A percentile compares a stretch with the other conserved stretches of the same genome.
phyloP scores from a whole-genome alignment of 2,888 invertebrate genomes.

The Mythimna lalbum region DNA sequence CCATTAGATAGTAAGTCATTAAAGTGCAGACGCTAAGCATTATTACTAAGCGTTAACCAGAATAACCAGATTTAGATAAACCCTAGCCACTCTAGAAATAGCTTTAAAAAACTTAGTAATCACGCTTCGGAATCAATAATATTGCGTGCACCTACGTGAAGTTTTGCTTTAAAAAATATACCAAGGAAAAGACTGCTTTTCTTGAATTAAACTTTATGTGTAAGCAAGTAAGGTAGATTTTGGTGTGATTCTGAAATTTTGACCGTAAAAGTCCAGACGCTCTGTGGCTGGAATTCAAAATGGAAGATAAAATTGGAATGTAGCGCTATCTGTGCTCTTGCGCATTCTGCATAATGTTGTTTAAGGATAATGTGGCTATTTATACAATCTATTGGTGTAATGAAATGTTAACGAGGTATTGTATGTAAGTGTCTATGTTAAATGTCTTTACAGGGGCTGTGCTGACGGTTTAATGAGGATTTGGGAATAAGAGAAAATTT shows the following conservation, averaged over 20 bases:
- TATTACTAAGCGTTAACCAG: conserved; percentile 39
- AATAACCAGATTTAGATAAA: conserved; percentile 47
- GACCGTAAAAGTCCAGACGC: conserved; percentile 63
- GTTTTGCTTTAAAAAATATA: conserved; percentile 43
- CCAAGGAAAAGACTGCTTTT: not conserved
- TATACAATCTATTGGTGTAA: conserved; percentile 47
- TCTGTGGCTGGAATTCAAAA: conserved; percentile 66
- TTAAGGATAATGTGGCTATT: conserved; percentile 56
- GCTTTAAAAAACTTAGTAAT: conserved; percentile 36
- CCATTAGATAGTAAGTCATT: conserved; percentile 5
- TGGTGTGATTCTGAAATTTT: conserved; percentile 19
- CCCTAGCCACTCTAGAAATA: conserved; percentile 34
- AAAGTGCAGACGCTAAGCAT: conserved; percentile 14
- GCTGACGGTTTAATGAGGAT: conserved; percentile 5
- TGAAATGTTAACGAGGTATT: conserved; percentile 51
- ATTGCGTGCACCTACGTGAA: conserved; percentile 41
- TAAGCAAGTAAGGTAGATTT: conserved; percentile 13
- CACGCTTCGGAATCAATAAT: conserved; percentile 51
- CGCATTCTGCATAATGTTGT: conserved; percentile 53
- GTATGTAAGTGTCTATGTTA: conserved; percentile 31
- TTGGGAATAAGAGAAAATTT: not conserved
- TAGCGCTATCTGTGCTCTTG: conserved; percentile 57
- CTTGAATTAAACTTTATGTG: conserved; percentile 16
- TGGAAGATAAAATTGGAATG: conserved; percentile 67
- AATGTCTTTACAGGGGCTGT: conserved; percentile 22